Evolutionary conservation across 2,113 vertebrate genomes (phyloP).

Genomic region (Numida meleagris): DNA sequence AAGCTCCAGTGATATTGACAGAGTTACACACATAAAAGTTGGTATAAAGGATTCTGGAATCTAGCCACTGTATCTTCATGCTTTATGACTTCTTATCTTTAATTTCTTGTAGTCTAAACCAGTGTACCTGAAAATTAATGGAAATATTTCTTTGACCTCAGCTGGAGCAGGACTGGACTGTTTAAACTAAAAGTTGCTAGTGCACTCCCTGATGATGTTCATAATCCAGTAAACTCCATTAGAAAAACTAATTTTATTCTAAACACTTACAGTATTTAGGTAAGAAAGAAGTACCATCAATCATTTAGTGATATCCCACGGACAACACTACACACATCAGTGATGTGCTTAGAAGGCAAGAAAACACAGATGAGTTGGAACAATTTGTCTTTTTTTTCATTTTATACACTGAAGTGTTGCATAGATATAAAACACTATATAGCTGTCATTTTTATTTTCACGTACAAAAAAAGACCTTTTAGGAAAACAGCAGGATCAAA

Average conservation of each 20-base stretch:
- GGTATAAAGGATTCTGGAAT: neutral
- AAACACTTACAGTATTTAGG: slow-evolving; percentile 19
- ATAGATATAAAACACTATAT: neutral
- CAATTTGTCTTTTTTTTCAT: neutral
- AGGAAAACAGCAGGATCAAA: neutral
- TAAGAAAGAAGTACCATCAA: slow-evolving; percentile 17
- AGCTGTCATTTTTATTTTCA: neutral
- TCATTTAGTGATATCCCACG: slow-evolving; percentile 35
- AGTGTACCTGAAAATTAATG: neutral
- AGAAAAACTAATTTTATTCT: slow-evolving; percentile 45
- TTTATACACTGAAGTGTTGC: neutral
- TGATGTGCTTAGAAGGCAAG: slow-evolving; percentile 28
- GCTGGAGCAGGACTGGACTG: neutral
- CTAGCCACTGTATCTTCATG: neutral
- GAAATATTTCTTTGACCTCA: neutral
- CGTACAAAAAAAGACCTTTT: neutral
- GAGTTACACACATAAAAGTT: neutral
- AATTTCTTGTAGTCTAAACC: neutral
- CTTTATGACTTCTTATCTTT: neutral
- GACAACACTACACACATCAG: slow-evolving; percentile 23
- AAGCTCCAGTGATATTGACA: neutral
- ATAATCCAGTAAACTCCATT: slow-evolving; percentile 23
- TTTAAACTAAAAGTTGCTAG: neutral
- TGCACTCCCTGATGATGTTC: neutral
- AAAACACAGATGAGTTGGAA: neutral